Conservation (phyloP, 1,140 invertebrate species). For the Theocolax elegans region DNA sequence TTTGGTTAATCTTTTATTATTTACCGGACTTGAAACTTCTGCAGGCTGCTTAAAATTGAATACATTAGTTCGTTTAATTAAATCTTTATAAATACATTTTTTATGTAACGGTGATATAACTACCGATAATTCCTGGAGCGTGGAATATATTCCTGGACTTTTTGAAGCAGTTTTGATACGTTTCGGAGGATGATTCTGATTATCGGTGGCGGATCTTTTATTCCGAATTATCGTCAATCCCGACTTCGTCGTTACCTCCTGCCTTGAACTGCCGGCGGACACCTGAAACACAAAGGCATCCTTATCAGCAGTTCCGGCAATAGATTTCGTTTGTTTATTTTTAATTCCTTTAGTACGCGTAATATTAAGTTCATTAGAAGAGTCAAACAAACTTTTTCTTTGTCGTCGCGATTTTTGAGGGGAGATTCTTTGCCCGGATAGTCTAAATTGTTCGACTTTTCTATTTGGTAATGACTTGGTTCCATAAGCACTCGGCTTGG, state of each 20-base stretch:
- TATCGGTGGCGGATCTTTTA: background rate
- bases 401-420: background rate
- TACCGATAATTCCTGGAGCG: constrained; percentile 30
- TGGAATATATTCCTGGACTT: background rate
- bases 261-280: background rate
- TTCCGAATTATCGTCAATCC: constrained; percentile 12
- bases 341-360: background rate
- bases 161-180: background rate
- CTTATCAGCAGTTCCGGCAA: background rate
- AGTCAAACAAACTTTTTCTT: background rate
- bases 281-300: constrained; percentile 34
- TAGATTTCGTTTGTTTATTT: background rate
- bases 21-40: no score
- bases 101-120: constrained; percentile 28
- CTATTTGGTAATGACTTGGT: background rate
- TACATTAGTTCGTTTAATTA: background rate
- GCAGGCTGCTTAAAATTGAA: constrained; percentile 23
- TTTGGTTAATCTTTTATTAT: background rate
- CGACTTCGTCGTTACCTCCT: background rate
- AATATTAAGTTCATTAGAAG: background rate
- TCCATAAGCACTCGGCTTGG: background rate
- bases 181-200: background rate
- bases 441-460: background rate
- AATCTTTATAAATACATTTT: background rate
- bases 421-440: background rate